phyloP scores from a whole-genome alignment of 2,113 vertebrate genomes.

The Sporophila hypoxantha region DNA sequence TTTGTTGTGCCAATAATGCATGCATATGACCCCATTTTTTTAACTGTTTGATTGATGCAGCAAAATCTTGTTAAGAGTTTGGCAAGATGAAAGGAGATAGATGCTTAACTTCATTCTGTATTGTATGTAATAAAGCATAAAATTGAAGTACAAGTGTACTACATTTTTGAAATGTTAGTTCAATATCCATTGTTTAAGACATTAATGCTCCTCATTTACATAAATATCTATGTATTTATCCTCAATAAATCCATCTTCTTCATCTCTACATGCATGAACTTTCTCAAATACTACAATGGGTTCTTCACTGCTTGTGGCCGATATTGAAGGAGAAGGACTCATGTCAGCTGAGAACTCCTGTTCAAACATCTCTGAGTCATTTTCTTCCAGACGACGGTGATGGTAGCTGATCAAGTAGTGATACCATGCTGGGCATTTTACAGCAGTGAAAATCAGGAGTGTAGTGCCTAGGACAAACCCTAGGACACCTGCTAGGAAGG shows the following conservation, averaged over 20 bases:
- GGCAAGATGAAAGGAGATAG: background rate
- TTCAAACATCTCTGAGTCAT: slow-evolving; percentile 62
- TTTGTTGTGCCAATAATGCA: background rate
- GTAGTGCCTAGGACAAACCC: slow-evolving; percentile 70
- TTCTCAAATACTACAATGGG: slow-evolving; percentile 60
- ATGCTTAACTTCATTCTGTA: background rate
- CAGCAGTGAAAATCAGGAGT: slow-evolving; percentile 73
- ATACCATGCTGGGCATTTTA: slow-evolving; percentile 85
- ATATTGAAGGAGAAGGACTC: slow-evolving; percentile 47
- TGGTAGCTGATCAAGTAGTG: slow-evolving; percentile 79
- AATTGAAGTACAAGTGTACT: background rate
- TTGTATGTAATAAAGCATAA: background rate
- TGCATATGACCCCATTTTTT: background rate
- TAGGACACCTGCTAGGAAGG: slow-evolving; percentile 75
- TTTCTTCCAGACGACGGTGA: slow-evolving; percentile 75
- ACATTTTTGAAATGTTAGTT: background rate
- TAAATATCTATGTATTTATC: slow-evolving; percentile 81
- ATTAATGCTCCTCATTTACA: slow-evolving; percentile 43
- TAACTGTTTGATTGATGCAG: background rate
- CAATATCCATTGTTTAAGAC: background rate
- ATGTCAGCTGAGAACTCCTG: slow-evolving; percentile 58
- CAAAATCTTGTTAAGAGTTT: background rate
- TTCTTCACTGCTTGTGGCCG: slow-evolving; percentile 41
- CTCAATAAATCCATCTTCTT: slow-evolving; percentile 86
- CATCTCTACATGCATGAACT: slow-evolving; percentile 50